Conservation (phyloP, 1,140 invertebrate species). For the Aphelenchoides fujianensis region DNA sequence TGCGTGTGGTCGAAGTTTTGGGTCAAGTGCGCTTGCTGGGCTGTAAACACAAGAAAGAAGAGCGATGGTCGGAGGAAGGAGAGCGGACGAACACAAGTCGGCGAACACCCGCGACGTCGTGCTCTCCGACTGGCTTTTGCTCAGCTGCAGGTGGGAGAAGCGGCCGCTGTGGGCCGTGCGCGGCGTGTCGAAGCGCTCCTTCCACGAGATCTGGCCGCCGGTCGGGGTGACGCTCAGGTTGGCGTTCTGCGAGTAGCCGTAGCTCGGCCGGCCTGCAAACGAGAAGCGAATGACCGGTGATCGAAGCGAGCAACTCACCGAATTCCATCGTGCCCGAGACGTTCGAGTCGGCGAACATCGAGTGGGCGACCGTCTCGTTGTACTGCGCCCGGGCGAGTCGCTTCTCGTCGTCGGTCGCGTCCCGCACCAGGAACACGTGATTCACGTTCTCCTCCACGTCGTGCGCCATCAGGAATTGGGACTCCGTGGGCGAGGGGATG, state of each 20-base stretch:
- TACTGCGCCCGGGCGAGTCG: slow-evolving; percentile 3
- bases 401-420: slow-evolving; percentile 4
- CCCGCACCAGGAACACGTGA: slow-evolving; percentile 5
- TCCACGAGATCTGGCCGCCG: not conserved
- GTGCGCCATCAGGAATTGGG: slow-evolving; percentile 10
- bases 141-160: not conserved
- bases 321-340: too few species aligned
- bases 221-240: not conserved
- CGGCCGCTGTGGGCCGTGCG: not conserved
- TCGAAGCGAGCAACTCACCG: too few species aligned
- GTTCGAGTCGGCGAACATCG: not conserved
- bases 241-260: not conserved
- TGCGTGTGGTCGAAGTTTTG: not conserved
- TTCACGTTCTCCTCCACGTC: slow-evolving; percentile 6
- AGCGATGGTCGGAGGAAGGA: not conserved
- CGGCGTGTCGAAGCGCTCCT: not conserved
- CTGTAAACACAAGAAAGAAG: too few species aligned
- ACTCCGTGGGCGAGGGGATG: not conserved
- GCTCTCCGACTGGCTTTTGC: not conserved
- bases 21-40: not conserved
- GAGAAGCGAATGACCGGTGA: too few species aligned
- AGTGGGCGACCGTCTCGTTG: not conserved
- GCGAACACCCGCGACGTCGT: not conserved
- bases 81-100: not conserved
- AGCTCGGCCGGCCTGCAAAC: not conserved